Evolutionary conservation across 2,888 invertebrate genomes (phyloP), one percentile per base, ranked within the genome.

Genomic region (Meganola albula): DNA sequence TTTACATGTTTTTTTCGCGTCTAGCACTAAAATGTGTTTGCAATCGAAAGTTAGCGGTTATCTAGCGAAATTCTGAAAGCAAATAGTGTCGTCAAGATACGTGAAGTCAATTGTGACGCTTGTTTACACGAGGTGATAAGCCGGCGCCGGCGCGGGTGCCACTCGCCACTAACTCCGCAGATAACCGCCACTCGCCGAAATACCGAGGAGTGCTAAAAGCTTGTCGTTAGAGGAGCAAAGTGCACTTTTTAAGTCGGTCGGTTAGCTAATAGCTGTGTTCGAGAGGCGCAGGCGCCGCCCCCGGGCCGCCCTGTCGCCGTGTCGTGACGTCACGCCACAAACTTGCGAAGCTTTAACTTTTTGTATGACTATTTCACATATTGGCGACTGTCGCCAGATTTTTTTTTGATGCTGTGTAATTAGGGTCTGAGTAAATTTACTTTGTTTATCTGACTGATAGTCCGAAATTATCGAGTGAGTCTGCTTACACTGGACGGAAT

Each of bases 321-420:
- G n/a, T n/a, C 63, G 69, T 84, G 78, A 84, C 83, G 80, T 83
- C 78, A 84, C 61, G 62, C 52, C 45, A 53, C 68, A 78, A 78
- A 53, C 71, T 57, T 60, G 68, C 70, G 63, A 62, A 64, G 62
- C 63, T 66, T 60, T 61, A 63, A 64, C 73, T 77, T 82, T 82
- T 83, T 80, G 77, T 78, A 58, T 63, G 65, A 64, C 70, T 66
- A 67, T 71, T 73, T 70, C 74, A 69, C 73, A 74, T 77, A 78
- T 80, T 76, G 74, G 75, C 73, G 80, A 74, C 79, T 73, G 83
- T 78, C 84, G 84, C 82, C 82, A 67, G 70, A n/a, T n/a, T n/a
- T n/a, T 75, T 83, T 85, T 74, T 70, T 69, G 49, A 54, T 40
- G 48, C 60, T 78, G 73, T 79, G 63, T 83, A 79, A 83, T 84